Evolutionary conservation across 1,140 invertebrate species (phyloP).

Genomic region (Tenebrio molitor): DNA sequence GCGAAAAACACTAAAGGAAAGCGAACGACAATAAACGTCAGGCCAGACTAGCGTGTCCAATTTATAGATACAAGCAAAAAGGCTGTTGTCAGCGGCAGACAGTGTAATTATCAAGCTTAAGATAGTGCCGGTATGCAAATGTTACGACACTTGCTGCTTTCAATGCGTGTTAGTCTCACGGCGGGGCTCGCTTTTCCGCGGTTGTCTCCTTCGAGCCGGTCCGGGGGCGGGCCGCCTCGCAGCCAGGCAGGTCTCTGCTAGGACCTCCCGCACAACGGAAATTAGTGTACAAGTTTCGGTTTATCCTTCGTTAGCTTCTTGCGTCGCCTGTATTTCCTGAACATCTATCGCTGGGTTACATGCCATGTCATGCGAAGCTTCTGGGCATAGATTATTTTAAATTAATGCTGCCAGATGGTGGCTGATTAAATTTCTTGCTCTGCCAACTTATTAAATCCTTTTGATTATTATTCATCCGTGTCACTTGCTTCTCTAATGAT

Average conservation of each 20-base stretch:
- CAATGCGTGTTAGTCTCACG: conserved; percentile 31
- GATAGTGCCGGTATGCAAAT: conserved; percentile 46
- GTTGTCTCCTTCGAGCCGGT: background rate
- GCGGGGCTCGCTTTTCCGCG: background rate
- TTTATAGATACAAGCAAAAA: conserved; percentile 43
- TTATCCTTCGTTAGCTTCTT: conserved; percentile 40
- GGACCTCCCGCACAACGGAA: background rate
- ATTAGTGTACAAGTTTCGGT: conserved; percentile 40
- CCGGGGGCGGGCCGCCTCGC: conserved; percentile 1
- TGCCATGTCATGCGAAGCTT: conserved; percentile 33
- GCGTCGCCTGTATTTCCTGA: conserved; percentile 34
- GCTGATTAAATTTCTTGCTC: conserved; percentile 45
- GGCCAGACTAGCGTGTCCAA: conserved; percentile 28
- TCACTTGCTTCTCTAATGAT: conserved; percentile 33
- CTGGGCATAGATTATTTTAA: conserved; percentile 40
- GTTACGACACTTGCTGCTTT: conserved; percentile 44
- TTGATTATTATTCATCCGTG: conserved; percentile 44
- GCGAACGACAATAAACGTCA: conserved; percentile 25
- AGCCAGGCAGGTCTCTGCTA: conserved; percentile 24
- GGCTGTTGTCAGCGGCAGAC: conserved; percentile 37
- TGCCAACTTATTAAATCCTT: conserved; percentile 41
- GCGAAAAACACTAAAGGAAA: conserved; percentile 18
- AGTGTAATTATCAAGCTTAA: conserved; percentile 46
- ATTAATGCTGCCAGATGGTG: conserved; percentile 36
- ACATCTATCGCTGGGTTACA: conserved; percentile 29